Base-by-base conservation (phyloP, 1,140 invertebrate genomes). In the Rhysida immarginata region DNA sequence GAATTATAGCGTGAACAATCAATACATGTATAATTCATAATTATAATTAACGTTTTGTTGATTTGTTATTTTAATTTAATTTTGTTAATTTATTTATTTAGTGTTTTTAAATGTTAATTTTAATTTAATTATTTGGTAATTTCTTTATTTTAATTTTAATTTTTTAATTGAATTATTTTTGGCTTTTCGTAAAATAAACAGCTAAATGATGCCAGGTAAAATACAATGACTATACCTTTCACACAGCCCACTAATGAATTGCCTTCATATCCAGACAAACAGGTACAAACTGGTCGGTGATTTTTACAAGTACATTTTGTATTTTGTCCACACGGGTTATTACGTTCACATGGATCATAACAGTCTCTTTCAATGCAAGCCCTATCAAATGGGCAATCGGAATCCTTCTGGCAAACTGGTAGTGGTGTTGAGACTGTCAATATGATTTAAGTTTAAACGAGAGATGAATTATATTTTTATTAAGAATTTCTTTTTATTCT, bases 311-410 rank as follows among this genome's bases (percentile, higher is more conserved):
- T 64, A 59, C 77, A 78, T 13, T 62, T 62, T 41, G 53, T 63
- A 66, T 82, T 83, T 11, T 77, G 78, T 8, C 85, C 85, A 67
- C 87, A 90, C 14, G 85, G 83, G 67, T 81, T 86, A 25, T 83
- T 83, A 57, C 74, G 67, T 64, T 75, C 20, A 74, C 75, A 27
- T 74, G 69, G 54, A 25, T 55, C 26, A n/a, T 23, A 2, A 35
- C 54, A 55, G 25, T 50, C 77, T 21, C 26, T 21, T 24, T 66
- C 59, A 49, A 68, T 63, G 42, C 68, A 69, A 16, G 67, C 63
- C 50, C 61, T 60, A 43, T 65, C 59, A 23, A 60, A 61, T 2
- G 64, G 62, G 66, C 87, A 90, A 62, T 90, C 86, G 0, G 81
- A 82, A 64, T 85, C 87, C 1, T 81, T 75, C 0, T 87, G 69